phyloP scores from a whole-genome alignment of 2,113 vertebrate species.

The Nycticorax nycticorax region DNA sequence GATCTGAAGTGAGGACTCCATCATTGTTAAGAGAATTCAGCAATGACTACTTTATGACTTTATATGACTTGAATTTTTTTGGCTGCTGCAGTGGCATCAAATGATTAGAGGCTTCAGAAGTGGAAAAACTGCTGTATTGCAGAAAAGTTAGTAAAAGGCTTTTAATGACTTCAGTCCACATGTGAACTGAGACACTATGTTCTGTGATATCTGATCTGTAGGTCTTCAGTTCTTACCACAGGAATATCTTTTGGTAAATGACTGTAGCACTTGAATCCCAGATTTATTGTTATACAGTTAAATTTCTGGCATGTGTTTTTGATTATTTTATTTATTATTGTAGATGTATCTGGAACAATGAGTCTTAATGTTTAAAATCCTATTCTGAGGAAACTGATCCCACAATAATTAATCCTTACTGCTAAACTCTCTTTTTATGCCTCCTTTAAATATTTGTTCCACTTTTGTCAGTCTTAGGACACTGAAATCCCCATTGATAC shows the following conservation, averaged over 20 bases:
- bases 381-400: conserved; percentile 2
- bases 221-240: background rate
- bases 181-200: background rate
- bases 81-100: background rate
- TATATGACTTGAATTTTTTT: background rate
- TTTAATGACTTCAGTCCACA: background rate
- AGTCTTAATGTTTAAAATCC: conserved; percentile 41
- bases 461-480: background rate
- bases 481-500: background rate
- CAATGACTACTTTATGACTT: background rate
- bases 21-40: conserved; percentile 14
- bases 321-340: background rate
- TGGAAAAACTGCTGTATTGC: background rate
- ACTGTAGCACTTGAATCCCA: background rate
- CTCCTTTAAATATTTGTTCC: background rate
- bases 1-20: background rate
- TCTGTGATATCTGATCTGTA: background rate
- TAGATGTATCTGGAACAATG: background rate
- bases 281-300: background rate
- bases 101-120: background rate
- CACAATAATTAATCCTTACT: background rate
- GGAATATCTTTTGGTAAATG: background rate
- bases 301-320: background rate
- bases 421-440: background rate
- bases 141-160: background rate